Conservation (phyloP, 2,797 vertebrate species). For the Pipistrellus kuhlii region DNA sequence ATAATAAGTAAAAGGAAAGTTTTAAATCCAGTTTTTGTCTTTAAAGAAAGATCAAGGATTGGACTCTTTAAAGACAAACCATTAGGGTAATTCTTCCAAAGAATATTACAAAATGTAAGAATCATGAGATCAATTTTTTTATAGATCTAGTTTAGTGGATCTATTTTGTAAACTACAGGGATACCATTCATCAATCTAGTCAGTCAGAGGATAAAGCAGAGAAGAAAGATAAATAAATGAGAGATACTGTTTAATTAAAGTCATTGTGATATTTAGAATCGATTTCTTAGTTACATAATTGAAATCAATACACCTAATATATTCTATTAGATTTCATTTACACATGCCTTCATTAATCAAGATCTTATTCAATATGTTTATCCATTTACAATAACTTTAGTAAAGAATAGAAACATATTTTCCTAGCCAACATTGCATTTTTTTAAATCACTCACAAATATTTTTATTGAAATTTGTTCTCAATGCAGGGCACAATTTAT, state of each 20-base stretch:
- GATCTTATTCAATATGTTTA: neutral
- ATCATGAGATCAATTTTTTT: slow-evolving; percentile 3
- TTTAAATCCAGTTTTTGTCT: slow-evolving; percentile 22
- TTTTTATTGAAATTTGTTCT: slow-evolving; percentile 38
- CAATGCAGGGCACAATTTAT: neutral
- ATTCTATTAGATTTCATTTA: slow-evolving; percentile 16
- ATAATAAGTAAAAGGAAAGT: neutral
- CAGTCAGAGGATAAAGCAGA: neutral
- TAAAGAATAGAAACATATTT: slow-evolving; percentile 7
- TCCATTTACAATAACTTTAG: neutral
- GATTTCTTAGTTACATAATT: neutral
- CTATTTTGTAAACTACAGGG: neutral
- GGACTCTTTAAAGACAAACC: neutral
- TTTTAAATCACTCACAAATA: slow-evolving; percentile 44
- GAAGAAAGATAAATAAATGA: neutral
- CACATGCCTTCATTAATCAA: neutral
- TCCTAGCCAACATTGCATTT: neutral
- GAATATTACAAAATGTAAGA: neutral
- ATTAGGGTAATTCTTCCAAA: neutral
- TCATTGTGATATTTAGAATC: neutral
- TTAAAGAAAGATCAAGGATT: neutral
- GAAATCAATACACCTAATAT: neutral
- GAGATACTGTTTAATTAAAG: neutral
- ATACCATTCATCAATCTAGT: neutral
- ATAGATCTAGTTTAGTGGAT: neutral